A percentile compares a stretch with the other conserved stretches of the same genome.
Conservation (phyloP, 2,113 vertebrate species). For the Phyllostomus hastatus region DNA sequence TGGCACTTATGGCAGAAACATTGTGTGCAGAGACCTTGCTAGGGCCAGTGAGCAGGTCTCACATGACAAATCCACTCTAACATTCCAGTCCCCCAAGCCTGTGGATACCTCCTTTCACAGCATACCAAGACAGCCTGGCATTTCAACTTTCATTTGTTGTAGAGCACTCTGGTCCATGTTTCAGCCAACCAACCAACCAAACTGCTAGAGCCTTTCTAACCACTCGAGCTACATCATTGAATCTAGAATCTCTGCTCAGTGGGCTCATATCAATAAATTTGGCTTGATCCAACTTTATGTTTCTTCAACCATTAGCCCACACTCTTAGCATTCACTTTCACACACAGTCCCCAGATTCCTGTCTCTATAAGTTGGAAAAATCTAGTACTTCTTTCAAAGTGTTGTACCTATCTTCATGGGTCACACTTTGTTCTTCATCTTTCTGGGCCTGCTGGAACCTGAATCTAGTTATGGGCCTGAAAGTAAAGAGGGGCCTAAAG, state of each 20-base stretch:
- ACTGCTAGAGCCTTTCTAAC: neutral
- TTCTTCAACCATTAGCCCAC: neutral
- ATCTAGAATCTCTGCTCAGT: neutral
- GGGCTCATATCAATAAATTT: neutral
- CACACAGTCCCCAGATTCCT: neutral
- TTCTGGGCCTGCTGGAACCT: neutral
- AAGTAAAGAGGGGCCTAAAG: neutral
- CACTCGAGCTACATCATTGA: neutral
- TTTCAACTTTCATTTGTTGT: neutral
- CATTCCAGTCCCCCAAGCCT: neutral
- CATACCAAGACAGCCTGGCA: neutral
- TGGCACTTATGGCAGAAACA: neutral
- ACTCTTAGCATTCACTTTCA: neutral
- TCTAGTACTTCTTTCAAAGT: neutral
- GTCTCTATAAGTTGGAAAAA: neutral
- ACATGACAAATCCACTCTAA: neutral
- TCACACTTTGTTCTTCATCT: neutral
- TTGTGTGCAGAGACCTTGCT: too few relatives aligned
- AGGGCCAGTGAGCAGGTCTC: neutral
- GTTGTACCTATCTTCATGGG: accelerated
- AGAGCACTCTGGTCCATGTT: neutral
- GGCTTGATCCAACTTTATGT: neutral
- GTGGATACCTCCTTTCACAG: neutral
- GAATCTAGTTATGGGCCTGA: neutral
- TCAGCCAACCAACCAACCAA: neutral